Percentiles rank a stretch among this genome's conserved stretches.
These are phyloP conservation scores for Agrypnia vestita DNA, from an alignment of 1,140 invertebrate species.

Conservation along the genomic window DNA sequence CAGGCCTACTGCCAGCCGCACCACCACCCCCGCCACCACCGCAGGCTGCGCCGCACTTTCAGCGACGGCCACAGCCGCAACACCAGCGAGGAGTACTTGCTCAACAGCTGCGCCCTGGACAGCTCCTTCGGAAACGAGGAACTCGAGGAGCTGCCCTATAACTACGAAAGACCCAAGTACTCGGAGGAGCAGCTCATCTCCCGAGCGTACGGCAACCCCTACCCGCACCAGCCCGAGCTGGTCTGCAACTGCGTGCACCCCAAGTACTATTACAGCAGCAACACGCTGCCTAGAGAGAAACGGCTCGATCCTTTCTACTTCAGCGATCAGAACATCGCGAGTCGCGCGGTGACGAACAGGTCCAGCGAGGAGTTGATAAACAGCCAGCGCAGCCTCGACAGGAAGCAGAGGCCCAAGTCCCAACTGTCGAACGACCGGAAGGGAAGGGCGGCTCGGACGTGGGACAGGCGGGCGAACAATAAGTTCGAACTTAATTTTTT, in stretches of 20 bases:
- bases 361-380: conserved; percentile 58
- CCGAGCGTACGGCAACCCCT: conserved; percentile 41
- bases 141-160: conserved; percentile 23
- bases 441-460: conserved; percentile 9
- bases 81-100: conserved; percentile 56
- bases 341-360: conserved; percentile 40
- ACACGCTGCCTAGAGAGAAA: conserved; percentile 54
- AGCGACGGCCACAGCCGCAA: conserved; percentile 56
- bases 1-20: neutral
- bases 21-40: conserved; percentile 43
- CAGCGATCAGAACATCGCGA: conserved; percentile 59
- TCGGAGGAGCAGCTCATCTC: conserved; percentile 53
- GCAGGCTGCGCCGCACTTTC: conserved; percentile 54
- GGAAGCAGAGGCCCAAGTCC: conserved; percentile 49
- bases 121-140: conserved; percentile 52
- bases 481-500: conserved; percentile 55
- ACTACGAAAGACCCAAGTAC: conserved; percentile 38
- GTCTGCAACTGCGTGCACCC: conserved; percentile 51
- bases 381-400: conserved; percentile 56
- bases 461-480: conserved; percentile 40
- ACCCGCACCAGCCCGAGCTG: conserved; percentile 45
- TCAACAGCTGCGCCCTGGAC: conserved; percentile 54
- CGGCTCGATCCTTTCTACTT: conserved; percentile 51
- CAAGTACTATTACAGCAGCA: conserved; percentile 53
- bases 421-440: conserved; percentile 47